Evolutionary conservation across 2,113 vertebrate species (phyloP), one percentile per base, ranked within the genome.

Genomic region (Chamaea fasciata): DNA sequence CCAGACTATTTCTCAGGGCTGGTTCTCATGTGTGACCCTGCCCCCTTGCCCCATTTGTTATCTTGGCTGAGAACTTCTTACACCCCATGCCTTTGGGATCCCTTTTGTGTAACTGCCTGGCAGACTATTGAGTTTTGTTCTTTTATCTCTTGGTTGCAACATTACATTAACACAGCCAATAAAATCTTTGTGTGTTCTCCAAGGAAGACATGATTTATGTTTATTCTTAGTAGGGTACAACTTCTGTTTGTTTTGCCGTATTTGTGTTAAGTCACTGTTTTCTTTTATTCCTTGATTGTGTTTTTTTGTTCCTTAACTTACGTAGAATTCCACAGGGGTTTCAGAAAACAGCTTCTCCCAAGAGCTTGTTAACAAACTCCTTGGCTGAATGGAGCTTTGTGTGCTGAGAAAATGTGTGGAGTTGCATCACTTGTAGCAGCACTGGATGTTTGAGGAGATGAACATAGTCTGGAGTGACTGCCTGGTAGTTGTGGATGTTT

Each of bases 331-430:
- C 5, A 0, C 1, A 35, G 83, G 52, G 80, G 23, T 5, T 78
- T 87, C 41, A 56, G 81, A 26, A 42, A 77, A 10, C 52, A 23
- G 44, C 69, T 78, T 67, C 64, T 75, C 69, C 60, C 77, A 10
- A 7, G 84, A 57, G 78, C 70, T 88, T n/a, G 10, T n/a, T 79
- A 57, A 50, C 20, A 3, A 60, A 69, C 89, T 75, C 31, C 46
- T 57, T n/a, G 52, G 35, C 91, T 83, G 37, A 46, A 15, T 39
- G 11, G 30, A 44, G 21, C 64, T 75, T 23, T 33, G 41, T 7
- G 2, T 3, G 10, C 26, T 1, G 6, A 46, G 35, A 5, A 41
- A 8, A 22, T 7, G 7, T 9, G 15, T 42, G n/a, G 50, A 50
- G 59, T 24, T 85, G 71, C 76, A 59, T 94, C 71, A 24, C 19